Percentiles rank a stretch among this genome's conserved stretches.
Conservation (phyloP, 2,888 invertebrate genomes). For the Octonoba sinensis region DNA sequence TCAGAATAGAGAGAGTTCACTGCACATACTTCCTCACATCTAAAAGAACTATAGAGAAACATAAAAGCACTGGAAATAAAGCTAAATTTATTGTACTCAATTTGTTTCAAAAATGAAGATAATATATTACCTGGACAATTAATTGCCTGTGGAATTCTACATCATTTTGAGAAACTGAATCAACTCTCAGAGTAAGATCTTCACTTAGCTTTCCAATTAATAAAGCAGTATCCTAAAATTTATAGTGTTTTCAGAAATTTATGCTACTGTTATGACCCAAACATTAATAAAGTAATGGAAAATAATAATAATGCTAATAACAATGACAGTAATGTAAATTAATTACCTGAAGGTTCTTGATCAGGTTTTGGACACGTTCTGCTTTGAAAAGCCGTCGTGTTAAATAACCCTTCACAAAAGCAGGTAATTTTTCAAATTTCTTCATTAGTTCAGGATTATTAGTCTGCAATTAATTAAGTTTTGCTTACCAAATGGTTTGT, state of each 20-base stretch:
- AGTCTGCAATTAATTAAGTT: conserved; percentile 5
- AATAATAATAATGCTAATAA: background rate
- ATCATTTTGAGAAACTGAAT: conserved; percentile 28
- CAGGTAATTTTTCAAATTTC: conserved; percentile 70
- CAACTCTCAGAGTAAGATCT: conserved; percentile 36
- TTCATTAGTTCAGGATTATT: conserved; percentile 66
- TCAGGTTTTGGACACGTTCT: conserved; percentile 83
- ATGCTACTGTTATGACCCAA: background rate
- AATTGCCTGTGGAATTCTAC: conserved; percentile 39
- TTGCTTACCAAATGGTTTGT: too few species aligned
- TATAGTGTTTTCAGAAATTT: background rate
- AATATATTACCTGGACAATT: conserved; percentile 29
- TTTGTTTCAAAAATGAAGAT: conserved; percentile 74
- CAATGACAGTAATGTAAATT: background rate
- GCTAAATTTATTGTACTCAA: background rate
- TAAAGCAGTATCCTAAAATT: conserved; percentile 33
- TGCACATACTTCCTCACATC: too few species aligned
- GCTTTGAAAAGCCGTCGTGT: conserved; percentile 85
- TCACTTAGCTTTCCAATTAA: conserved; percentile 37
- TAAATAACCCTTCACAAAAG: conserved; percentile 80
- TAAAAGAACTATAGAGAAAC: background rate
- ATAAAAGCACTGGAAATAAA: background rate
- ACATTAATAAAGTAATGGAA: background rate
- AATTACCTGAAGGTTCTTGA: conserved; percentile 78
- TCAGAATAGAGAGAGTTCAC: too few species aligned